These are phyloP conservation scores for Hyperoplus immaculatus DNA, from an alignment of 2,797 vertebrate species.

Conservation along the genomic window DNA sequence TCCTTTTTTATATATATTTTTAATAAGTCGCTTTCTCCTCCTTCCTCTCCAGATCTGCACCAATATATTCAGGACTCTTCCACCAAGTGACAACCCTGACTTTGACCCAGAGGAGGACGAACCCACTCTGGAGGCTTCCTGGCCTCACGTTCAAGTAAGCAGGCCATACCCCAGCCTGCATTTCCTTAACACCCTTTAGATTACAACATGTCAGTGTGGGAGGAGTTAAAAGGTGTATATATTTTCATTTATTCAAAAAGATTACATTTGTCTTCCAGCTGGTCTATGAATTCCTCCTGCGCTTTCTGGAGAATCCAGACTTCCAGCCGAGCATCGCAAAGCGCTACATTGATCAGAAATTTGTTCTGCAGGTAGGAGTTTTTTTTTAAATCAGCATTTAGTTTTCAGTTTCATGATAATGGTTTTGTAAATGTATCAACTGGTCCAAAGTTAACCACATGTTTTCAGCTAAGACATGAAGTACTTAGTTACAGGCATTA, in stretches of 20 bases:
- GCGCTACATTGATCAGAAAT: slow-evolving; percentile 96
- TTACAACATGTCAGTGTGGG: background rate
- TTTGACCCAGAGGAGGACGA: slow-evolving; percentile 99
- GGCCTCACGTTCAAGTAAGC: slow-evolving; percentile 96
- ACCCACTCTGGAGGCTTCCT: slow-evolving; percentile 96
- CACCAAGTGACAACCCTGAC: slow-evolving; percentile 97
- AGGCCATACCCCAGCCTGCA: background rate
- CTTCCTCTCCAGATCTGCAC: slow-evolving; percentile 89
- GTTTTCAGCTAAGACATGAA: background rate
- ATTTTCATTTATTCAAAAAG: background rate
- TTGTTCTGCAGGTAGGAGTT: slow-evolving; percentile 95
- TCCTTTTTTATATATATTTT: background rate
- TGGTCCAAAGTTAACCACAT: background rate
- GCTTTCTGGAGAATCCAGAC: slow-evolving; percentile 97
- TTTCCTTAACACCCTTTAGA: background rate
- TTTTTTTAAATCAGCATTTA: background rate
- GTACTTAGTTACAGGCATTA: background rate
- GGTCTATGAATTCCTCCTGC: slow-evolving; percentile 98
- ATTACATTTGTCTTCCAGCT: slow-evolving; percentile 83
- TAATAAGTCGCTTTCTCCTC: slow-evolving; percentile 30
- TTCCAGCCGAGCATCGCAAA: slow-evolving; percentile 98
- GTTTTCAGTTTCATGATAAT: background rate
- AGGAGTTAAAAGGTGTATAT: background rate
- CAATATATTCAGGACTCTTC: slow-evolving; percentile 97
- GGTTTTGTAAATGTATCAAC: background rate